Evolutionary conservation across 1,140 invertebrate genomes (phyloP).

Genomic region (Pseudomyrmex pallidus): DNA sequence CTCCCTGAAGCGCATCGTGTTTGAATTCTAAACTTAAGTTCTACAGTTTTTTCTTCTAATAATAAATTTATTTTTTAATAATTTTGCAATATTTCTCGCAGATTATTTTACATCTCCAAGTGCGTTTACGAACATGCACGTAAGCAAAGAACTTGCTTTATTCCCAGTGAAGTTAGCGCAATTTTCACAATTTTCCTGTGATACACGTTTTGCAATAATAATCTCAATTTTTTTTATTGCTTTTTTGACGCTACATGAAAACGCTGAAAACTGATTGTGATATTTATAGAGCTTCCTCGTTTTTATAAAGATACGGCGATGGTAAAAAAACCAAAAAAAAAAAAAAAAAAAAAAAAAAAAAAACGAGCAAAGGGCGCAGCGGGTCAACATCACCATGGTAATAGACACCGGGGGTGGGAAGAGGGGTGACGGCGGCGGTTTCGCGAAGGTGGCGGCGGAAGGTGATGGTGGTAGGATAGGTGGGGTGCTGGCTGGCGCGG

Average conservation of each 20-base stretch:
- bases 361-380: neutral
- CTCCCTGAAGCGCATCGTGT: conserved; percentile 9
- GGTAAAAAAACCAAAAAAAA: neutral
- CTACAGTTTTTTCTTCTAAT: neutral
- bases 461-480: conserved; percentile 63
- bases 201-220: neutral
- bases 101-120: neutral
- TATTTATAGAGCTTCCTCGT: neutral
- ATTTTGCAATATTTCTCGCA: neutral
- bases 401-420: conserved; percentile 34
- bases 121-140: too few relatives aligned
- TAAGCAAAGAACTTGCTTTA: too few relatives aligned
- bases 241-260: neutral
- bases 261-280: conserved; percentile 16
- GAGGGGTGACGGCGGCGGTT: conserved; percentile 37
- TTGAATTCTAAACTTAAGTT: conserved; percentile 20
- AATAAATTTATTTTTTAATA: neutral
- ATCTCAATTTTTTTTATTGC: neutral
- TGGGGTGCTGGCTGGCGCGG: conserved; percentile 58
- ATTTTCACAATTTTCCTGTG: neutral
- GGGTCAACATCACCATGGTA: conserved; percentile 32
- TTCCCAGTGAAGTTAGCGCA: neutral
- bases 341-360: neutral
- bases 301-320: neutral
- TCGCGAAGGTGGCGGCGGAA: conserved; percentile 59